Evolutionary conservation across 2,113 vertebrate genomes (phyloP), one percentile per base, ranked within the genome.

Genomic region (Stegostoma tigrinum): DNA sequence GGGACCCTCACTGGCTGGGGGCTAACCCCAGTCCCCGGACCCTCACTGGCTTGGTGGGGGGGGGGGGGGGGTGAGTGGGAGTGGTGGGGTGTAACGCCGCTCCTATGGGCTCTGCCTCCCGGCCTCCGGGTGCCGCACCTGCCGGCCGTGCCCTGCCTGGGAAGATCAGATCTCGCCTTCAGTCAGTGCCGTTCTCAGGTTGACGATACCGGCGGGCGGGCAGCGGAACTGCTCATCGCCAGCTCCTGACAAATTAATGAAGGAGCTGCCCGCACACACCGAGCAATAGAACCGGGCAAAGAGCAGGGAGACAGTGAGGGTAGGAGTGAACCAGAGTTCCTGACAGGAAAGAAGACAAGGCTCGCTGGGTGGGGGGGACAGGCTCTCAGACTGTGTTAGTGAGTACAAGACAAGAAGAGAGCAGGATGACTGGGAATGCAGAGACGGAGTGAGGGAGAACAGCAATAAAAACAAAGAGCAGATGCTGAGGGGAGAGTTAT

Each of bases 211-310:
- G 34, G 96, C 95, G 52, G 45, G 89, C n/a, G 34, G 66, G 45
- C n/a, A 72, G 96, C 95, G 96, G 95, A 68, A 68, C 42, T 93
- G 66, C 95, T 78, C 95, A 96, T 27, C 30, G 72, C 72, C 24
- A 75, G 30, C 30, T 75, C 27, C 30, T n/a, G 72, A 34, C 72
- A 34, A 10, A 61, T 86, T 96, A 96, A 96, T 95, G 27, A 95
- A 96, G 96, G 96, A 94, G 61, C 96, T 95, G 96, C 95, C 75
- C 72, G 96, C 96, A 96, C 48, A 48, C 48, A 48, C 48, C 48
- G 48, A 48, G 48, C 96, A 96, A 48, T 17, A 66, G 78, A 96
- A 95, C 96, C 96, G 97, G 96, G 96, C 95, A 95, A 96, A 96
- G 55, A 96, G 96, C 94, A 96, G 96, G 27, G 27, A 45, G 83